These are phyloP conservation scores for Coremacera marginata DNA, from an alignment of 2,888 invertebrate genomes.

Conservation along the genomic window DNA sequence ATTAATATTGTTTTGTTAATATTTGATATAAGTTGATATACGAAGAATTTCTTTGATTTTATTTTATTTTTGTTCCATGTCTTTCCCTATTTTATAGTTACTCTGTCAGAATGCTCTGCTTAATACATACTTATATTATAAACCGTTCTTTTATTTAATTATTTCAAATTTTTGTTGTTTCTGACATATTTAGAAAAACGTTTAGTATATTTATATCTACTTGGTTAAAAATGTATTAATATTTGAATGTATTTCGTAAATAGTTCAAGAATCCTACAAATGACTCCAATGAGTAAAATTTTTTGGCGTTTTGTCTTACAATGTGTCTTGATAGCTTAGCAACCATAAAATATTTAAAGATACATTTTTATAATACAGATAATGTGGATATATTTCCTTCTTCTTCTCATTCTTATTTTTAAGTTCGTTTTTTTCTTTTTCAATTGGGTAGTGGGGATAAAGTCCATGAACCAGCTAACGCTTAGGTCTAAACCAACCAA, in stretches of 20 bases:
- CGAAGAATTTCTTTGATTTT: too few relatives aligned
- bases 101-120: slow-evolving; percentile 14
- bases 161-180: background rate
- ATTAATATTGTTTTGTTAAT: too few relatives aligned
- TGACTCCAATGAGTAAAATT: background rate
- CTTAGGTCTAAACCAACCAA: slow-evolving; percentile 38
- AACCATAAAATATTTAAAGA: background rate
- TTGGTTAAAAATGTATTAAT: background rate
- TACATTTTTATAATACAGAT: background rate
- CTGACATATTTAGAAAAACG: too few relatives aligned
- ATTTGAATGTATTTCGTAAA: background rate
- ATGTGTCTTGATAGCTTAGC: slow-evolving; percentile 30
- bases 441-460: slow-evolving; percentile 43
- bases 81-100: background rate
- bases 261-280: background rate
- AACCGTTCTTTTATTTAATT: background rate
- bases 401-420: background rate
- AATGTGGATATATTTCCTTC: background rate
- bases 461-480: slow-evolving; percentile 42
- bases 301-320: slow-evolving; percentile 58
- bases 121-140: background rate
- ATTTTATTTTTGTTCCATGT: background rate
- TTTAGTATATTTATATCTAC: too few relatives aligned
- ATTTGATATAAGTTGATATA: too few relatives aligned
- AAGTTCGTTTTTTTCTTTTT: background rate